Evolutionary conservation across 2,888 invertebrate species (phyloP).

Genomic region (Ligdia adustata): DNA sequence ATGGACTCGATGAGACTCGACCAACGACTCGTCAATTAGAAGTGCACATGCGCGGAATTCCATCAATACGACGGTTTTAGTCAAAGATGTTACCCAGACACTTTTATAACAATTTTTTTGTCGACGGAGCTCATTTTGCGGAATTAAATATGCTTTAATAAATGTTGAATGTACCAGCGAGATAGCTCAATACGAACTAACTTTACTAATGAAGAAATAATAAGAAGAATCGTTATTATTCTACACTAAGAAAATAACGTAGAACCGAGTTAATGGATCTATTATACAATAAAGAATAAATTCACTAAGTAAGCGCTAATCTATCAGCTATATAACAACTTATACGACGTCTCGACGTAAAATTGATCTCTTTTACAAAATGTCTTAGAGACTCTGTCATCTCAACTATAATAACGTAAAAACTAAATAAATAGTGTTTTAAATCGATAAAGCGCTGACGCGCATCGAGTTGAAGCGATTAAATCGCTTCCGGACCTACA

Average conservation of each 20-base stretch:
- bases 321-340: conserved; percentile 41
- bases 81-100: too few species aligned
- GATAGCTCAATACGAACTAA: too few species aligned
- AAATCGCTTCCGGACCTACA: conserved; percentile 57
- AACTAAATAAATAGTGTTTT: conserved; percentile 57
- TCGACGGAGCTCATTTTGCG: too few species aligned
- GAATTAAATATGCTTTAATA: too few species aligned
- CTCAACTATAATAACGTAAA: conserved; percentile 60
- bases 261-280: conserved; percentile 44
- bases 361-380: conserved; percentile 45
- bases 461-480: conserved; percentile 49
- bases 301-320: conserved; percentile 55
- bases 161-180: too few species aligned
- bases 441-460: conserved; percentile 52
- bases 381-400: conserved; percentile 59
- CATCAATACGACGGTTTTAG: too few species aligned
- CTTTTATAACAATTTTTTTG: too few species aligned
- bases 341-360: conserved; percentile 45
- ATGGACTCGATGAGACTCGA: too few species aligned
- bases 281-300: conserved; percentile 47
- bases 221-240: conserved; percentile 20
- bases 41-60: too few species aligned
- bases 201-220: conserved; percentile 14
- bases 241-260: conserved; percentile 26
- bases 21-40: too few species aligned